Evolutionary conservation across 1,140 invertebrate genomes (phyloP).

Genomic region (Ridgeia piscesae): DNA sequence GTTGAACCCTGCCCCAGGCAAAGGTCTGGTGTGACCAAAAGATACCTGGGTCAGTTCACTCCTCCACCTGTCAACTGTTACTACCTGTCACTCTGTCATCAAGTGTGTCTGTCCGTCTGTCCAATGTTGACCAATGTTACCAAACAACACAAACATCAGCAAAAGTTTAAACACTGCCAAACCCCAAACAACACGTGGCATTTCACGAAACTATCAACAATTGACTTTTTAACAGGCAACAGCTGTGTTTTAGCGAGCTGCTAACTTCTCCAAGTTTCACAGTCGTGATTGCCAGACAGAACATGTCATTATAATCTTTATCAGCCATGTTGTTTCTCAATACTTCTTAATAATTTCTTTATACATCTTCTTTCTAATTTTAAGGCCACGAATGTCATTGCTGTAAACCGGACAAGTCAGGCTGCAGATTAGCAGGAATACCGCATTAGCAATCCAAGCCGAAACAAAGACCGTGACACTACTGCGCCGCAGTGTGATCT

Average conservation of each 20-base stretch:
- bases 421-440: neutral
- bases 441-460: neutral
- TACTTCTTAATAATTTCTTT: neutral
- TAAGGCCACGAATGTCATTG: no score
- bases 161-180: neutral
- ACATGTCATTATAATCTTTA: neutral
- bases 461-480: neutral
- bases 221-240: neutral
- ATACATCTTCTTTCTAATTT: no score
- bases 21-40: neutral
- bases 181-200: neutral
- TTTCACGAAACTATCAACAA: neutral
- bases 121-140: neutral
- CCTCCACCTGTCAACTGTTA: neutral
- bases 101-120: neutral
- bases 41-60: neutral
- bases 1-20: neutral
- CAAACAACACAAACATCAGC: neutral
- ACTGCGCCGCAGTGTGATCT: neutral
- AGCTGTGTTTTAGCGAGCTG: neutral
- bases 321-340: neutral
- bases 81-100: neutral
- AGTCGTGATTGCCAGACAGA: neutral
- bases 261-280: neutral
- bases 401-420: no score